Evolutionary conservation across 2,797 vertebrate species (phyloP), one percentile per base, ranked within the genome.

Genomic region (Spondyliosoma cantharus): DNA sequence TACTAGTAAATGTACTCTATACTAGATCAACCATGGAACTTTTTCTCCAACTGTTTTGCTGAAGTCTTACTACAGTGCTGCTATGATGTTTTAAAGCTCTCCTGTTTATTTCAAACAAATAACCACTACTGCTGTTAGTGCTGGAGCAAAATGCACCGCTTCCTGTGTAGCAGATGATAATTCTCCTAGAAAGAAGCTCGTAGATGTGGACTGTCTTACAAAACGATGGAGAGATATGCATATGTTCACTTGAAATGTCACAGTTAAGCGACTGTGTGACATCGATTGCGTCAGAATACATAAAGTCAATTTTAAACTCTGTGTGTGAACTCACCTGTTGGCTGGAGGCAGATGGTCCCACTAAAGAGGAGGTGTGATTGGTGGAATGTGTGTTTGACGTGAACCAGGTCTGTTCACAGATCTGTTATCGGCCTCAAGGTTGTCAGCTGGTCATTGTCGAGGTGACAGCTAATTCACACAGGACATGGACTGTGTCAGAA

Each of bases 351-450:
- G 60, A 68, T 46, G 22, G 71, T 67, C 66, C 52, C 17, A 8
- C 53, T 50, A 24, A 65, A 49, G 56, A 64, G 62, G 27, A 7
- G 29, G 8, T 50, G 46, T 58, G 64, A 81, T 62, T 62, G 54
- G 52, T 83, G 79, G 75, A 84, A 76, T 76, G 78, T 81, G 85
- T 64, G 71, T 72, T 54, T 81, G 82, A 80, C 72, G 74, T 79
- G 59, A 66, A 58, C 45, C 19, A 24, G 56, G 54, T 61, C 52
- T 80, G 11, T 69, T 69, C 72, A 59, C 74, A 22, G 52, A 7
- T 59, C 59, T 25, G 22, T 61, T 66, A 53, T 60, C 49, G 62
- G n/a, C 42, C 42, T 54, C 68, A 14, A 8, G 49, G 37, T 67
- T 62, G 63, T 71, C 73, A 74, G 49, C 76, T 48, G 57, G 59